These are phyloP conservation scores for Cerceris rybyensis DNA, from an alignment of 2,888 invertebrate genomes.

Conservation along the genomic window DNA sequence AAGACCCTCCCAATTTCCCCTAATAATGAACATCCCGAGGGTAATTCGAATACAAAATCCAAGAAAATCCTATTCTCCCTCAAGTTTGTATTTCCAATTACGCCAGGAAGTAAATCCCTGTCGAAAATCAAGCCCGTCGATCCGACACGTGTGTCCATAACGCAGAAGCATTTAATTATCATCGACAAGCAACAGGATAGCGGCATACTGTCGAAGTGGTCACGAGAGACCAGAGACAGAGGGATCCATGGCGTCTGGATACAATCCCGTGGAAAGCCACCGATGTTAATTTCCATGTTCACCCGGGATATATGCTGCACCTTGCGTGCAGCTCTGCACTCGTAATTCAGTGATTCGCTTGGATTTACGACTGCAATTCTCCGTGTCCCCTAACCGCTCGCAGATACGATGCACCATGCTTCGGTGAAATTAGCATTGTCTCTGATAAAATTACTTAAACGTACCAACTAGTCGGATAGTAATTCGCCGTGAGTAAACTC, in stretches of 20 bases:
- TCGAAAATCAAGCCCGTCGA: neutral
- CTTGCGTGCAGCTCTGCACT: conserved; percentile 29
- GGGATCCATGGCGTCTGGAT: conserved; percentile 40
- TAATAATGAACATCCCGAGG: no score
- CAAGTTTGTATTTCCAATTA: neutral
- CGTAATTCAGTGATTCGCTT: conserved; percentile 50
- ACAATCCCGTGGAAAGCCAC: conserved; percentile 56
- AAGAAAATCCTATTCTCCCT: neutral
- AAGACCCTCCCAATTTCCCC: no score
- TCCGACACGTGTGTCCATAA: conserved; percentile 21
- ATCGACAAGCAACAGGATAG: conserved; percentile 34
- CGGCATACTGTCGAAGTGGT: conserved; percentile 35
- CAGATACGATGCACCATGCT: neutral
- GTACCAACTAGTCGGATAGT: conserved; percentile 11
- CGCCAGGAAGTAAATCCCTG: neutral
- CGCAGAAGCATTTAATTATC: conserved; percentile 48
- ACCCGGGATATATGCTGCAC: conserved; percentile 45
- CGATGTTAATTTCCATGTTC: conserved; percentile 62
- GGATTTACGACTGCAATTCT: conserved; percentile 47
- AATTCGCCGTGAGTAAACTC: neutral
- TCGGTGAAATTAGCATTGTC: conserved; percentile 32
- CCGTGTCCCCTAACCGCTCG: conserved; percentile 16
- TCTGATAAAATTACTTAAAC: conserved; percentile 2
- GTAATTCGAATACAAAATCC: neutral
- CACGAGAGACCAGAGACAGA: conserved; percentile 49